Conservation (phyloP, 2,888 invertebrate species). For the Drosophila longiperda region DNA sequence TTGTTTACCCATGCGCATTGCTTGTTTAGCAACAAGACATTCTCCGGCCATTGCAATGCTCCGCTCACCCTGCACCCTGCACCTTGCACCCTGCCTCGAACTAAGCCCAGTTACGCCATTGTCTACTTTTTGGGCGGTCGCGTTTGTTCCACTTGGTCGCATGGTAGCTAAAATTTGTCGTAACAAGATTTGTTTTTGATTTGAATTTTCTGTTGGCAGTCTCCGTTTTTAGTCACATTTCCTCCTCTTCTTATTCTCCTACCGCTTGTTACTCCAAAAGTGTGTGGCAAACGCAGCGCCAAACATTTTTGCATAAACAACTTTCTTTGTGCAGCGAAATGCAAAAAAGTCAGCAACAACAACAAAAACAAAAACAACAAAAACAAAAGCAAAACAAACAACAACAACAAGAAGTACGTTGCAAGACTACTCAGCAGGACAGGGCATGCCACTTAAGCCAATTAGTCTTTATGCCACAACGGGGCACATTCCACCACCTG, state of each 20-base stretch:
- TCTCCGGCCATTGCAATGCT: slow-evolving; percentile 19
- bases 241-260: slow-evolving; percentile 4
- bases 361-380: slow-evolving; percentile 13
- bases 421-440: slow-evolving; percentile 37
- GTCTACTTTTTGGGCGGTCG: slow-evolving; percentile 47
- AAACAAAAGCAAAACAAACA: slow-evolving; percentile 3
- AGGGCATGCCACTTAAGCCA: slow-evolving; percentile 62
- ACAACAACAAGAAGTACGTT: slow-evolving; percentile 21
- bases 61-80: neutral
- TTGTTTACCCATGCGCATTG: slow-evolving; percentile 71
- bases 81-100: neutral
- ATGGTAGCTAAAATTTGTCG: slow-evolving; percentile 71
- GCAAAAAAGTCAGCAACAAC: slow-evolving; percentile 25
- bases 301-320: slow-evolving; percentile 72
- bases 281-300: slow-evolving; percentile 48
- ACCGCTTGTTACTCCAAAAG: slow-evolving; percentile 38
- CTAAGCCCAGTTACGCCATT: neutral
- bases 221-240: neutral
- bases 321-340: slow-evolving; percentile 64
- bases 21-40: slow-evolving; percentile 66
- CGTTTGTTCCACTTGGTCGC: slow-evolving; percentile 71
- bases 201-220: slow-evolving; percentile 38
- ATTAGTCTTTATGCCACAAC: slow-evolving; percentile 65
- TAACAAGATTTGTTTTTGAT: slow-evolving; percentile 77
- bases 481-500: slow-evolving; percentile 7